Evolutionary conservation across 2,888 invertebrate genomes (phyloP), one percentile per base, ranked within the genome.

Genomic region (Netelia fuscicornis): DNA sequence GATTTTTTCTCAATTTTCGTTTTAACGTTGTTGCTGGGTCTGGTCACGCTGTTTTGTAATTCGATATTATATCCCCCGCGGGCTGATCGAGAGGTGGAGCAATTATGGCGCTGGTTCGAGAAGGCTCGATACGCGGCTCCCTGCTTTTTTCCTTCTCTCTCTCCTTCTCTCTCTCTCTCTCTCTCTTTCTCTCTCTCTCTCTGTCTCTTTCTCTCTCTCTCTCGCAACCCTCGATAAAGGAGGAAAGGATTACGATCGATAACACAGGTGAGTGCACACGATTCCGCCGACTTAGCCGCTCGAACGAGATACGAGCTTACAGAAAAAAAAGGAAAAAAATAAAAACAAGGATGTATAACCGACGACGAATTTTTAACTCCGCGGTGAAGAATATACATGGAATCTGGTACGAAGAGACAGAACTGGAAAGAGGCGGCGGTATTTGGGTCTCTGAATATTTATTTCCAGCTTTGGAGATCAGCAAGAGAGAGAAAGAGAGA

Each of bases 11-110:
- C 11, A 79, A 37, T 37, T 30, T 30, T 30, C 17, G 17, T 30
- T 30, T 30, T 68, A 62, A 78, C 75, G 52, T 67, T 83, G 65
- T 71, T 65, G 74, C 72, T 52, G 67, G 17, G 56, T 64, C 44
- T 71, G 72, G 84, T 84, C 81, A 81, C 58, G 60, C 71, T 77
- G 81, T 84, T 84, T 84, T 76, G 81, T 84, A 65, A 81, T 68
- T 77, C 54, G 81, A 83, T 78, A 74, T 68, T 67, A 74, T 60
- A 72, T 67, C 60, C 67, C 0, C 17, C 72, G 67, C 20, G 60
- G 72, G 72, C 72, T 44, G 13, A 37, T 6, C 58, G 42, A 1
- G 23, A 75, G 6, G 42, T 54, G 56, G 62, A 48, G 25, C 60
- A 62, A 65, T 60, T 71, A 67, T 78, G 58, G 64, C 64, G 48